Base-by-base conservation (phyloP, 2,113 vertebrate genomes). In the Psittacus erithacus region DNA sequence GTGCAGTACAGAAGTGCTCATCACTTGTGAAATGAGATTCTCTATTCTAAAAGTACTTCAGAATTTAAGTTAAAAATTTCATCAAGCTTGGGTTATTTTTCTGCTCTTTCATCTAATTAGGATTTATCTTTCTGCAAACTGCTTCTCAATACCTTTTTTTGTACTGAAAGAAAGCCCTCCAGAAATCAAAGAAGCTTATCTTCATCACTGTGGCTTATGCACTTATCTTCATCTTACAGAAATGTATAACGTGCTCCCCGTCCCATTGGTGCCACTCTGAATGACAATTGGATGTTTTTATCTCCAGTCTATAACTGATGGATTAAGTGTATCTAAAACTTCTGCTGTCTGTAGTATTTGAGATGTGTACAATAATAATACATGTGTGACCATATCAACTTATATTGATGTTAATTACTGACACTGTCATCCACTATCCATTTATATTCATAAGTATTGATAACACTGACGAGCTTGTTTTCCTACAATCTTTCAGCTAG, bases 151-250 rank as follows among this genome's bases (percentile, higher is more conserved):
- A 88, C 43, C 13, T 53, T 69, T 92, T 92, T 78, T 92, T 91
- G 29, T 59, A 39, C 73, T 68, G 49, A 88, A 91, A 95, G 63
- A 70, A 96, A 95, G 39, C 90, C 90, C 88, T 97, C 82, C 69
- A 96, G 95, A 93, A 94, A 96, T 92, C 92, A 95, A 96, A 97
- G 59, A 6, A 84, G 65, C 82, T 95, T 95, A 96, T 97, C 94
- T 95, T 43, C 55, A 73, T 93, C 92, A 69, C 73, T 81, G 73
- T 92, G 82, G 59, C 33, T 95, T 96, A 91, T 78, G 79, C 68
- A 94, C 62, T 97, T 97, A 96, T 95, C 93, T 95, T 92, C 63
- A 88, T 95, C 86, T 94, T 62, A 94, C 94, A 97, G 93, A 80
- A 90, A 92, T 9, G 20, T 76, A 55, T 82, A 81, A 90, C 0